Evolutionary conservation across 2,113 vertebrate species (phyloP).

Genomic region (Paracanthobrama guichenoti): DNA sequence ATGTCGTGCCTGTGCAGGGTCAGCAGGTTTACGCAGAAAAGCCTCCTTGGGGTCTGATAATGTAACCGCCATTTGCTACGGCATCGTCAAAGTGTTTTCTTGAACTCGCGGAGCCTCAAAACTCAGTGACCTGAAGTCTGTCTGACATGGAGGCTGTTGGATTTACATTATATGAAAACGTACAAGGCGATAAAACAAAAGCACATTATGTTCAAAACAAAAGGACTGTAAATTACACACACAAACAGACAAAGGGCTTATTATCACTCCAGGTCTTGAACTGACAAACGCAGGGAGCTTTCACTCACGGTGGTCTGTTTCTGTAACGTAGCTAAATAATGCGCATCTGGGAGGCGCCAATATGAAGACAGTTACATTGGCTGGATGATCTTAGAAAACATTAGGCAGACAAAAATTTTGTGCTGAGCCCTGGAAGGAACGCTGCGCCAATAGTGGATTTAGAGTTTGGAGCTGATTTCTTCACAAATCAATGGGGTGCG

Average conservation of each 20-base stretch:
- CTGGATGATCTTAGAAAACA: conserved; percentile 41
- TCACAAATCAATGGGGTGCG: conserved; percentile 51
- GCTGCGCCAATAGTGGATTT: conserved; percentile 38
- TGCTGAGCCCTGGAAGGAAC: conserved; percentile 5
- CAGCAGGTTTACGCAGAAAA: conserved; percentile 52
- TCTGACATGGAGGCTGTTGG: not conserved
- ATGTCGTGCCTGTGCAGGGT: conserved; percentile 46
- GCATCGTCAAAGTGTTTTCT: conserved; percentile 33
- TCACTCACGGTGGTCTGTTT: conserved; percentile 18
- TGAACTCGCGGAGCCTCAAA: conserved; percentile 17
- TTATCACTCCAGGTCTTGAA: conserved; percentile 27
- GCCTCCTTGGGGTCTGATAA: conserved; percentile 47
- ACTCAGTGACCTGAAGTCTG: not conserved
- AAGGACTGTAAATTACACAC: not conserved
- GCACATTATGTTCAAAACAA: conserved; percentile 16
- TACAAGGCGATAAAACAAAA: conserved; percentile 16
- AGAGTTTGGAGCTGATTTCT: conserved; percentile 46
- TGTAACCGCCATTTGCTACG: conserved; percentile 49
- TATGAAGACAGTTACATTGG: conserved; percentile 32
- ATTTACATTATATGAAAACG: conserved; percentile 4
- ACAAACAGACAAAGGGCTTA: conserved; percentile 6
- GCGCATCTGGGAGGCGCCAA: not conserved
- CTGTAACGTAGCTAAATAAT: conserved; percentile 1
- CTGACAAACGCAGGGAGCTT: not conserved
- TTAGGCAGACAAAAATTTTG: conserved; percentile 17